Conservation (phyloP, 2,113 vertebrate genomes). For the Dicerorhinus sumatrensis region DNA sequence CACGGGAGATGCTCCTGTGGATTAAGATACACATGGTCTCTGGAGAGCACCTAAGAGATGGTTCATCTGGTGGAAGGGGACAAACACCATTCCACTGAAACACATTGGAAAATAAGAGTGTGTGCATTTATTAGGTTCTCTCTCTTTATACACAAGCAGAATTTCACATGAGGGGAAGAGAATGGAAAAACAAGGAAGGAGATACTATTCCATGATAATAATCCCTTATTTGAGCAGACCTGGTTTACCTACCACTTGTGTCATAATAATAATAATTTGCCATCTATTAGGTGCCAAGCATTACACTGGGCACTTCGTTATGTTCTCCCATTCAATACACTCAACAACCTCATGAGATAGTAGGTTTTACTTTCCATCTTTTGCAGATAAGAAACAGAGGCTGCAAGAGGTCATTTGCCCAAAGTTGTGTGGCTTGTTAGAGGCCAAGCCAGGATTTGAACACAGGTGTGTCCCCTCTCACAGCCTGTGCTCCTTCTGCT, state of each 20-base stretch:
- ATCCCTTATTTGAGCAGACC: background rate
- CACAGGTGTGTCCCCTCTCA: background rate
- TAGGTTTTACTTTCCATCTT: background rate
- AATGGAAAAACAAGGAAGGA: background rate
- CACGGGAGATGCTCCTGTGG: background rate
- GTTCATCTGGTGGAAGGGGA: background rate
- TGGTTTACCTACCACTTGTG: background rate
- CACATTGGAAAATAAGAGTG: background rate
- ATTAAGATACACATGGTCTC: background rate
- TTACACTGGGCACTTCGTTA: fast-evolving
- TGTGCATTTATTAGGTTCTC: no score
- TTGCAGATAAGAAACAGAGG: background rate
- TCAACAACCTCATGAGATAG: background rate
- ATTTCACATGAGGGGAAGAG: background rate
- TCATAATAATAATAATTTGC: background rate
- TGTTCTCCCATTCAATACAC: fast-evolving
- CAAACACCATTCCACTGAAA: no score
- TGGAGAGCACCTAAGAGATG: background rate
- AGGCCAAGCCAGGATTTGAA: background rate
- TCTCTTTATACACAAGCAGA: background rate
- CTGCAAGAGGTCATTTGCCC: background rate
- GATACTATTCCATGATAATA: background rate
- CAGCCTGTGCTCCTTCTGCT: background rate
- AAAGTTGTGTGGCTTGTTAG: fast-evolving
- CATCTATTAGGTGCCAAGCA: background rate